Evolutionary conservation across 2,888 invertebrate species (phyloP), one percentile per base, ranked within the genome.

Genomic region (Xylocampa areola): DNA sequence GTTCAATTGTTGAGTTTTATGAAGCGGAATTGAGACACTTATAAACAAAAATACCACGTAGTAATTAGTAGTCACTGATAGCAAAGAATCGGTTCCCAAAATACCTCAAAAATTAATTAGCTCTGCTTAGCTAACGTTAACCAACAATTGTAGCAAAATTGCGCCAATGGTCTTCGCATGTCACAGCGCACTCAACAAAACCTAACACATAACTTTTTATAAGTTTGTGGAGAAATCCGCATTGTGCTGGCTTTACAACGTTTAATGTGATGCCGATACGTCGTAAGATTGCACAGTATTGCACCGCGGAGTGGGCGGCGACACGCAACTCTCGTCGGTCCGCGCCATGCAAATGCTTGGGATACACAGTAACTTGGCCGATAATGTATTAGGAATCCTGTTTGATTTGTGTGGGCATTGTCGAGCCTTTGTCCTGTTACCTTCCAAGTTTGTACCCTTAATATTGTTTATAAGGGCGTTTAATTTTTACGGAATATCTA

Each of bases 371-470:
- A 72, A 73, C 80, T 80, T 81, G 84, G 74, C 79, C 81, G 89
- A 88, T 87, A 89, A 84, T 87, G 86, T 84, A 86, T 86, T 88
- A 78, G 86, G 87, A 87, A 88, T 89, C 87, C 89, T 88, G 89
- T 88, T 88, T 88, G 91, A 88, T 89, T 89, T 91, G 91, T 91
- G 91, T 91, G 88, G 89, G 90, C 86, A 90, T 89, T 89, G 87
- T 88, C 77, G 78, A 77, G 79, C 67, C 75, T 82, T 82, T 79
- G 80, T 77, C 78, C 73, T 72, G 68, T 74, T 73, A 68, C 52
- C 30, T 57, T 57, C 47, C 48, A 48, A 48, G 57, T 47, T 54
- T 50, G 50, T 55, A 36, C 41, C 43, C 48, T 49, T 59, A 62
- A 59, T 75, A 61, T 60, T 73, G 50, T 59, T 59, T 51, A 13